A percentile compares a stretch with the other conserved stretches of the same genome.
Evolutionary conservation across 1,140 invertebrate genomes (phyloP).

Genomic region (Limonius californicus): DNA sequence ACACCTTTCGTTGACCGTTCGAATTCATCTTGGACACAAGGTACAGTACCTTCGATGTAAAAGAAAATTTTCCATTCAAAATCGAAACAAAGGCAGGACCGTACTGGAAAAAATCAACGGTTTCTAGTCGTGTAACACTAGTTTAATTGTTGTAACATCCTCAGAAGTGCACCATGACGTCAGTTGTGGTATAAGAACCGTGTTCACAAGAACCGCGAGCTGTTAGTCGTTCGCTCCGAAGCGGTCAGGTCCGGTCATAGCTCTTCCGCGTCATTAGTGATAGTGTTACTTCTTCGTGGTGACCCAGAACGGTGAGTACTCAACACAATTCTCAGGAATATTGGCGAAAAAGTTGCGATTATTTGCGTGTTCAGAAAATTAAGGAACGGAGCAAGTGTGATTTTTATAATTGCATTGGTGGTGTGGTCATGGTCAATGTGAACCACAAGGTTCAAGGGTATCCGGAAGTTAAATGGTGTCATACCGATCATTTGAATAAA

Average conservation of each 20-base stretch:
- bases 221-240: conserved; percentile 35
- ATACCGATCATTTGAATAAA: not conserved
- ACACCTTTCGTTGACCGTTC: too few species aligned
- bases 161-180: conserved; percentile 31
- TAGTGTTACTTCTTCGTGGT: conserved; percentile 4
- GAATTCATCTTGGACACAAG: too few species aligned
- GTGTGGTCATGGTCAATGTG: not conserved
- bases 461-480: too few species aligned
- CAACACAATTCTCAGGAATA: too few species aligned
- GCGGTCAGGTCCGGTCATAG: conserved; percentile 40
- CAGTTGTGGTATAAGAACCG: conserved; percentile 36
- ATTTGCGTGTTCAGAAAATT: too few species aligned
- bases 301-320: conserved; percentile 10
- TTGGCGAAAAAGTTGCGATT: too few species aligned
- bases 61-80: too few species aligned
- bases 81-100: not conserved
- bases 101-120: not conserved
- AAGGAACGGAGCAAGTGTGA: too few species aligned
- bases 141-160: not conserved
- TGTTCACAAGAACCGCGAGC: conserved; percentile 27
- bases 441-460: not conserved
- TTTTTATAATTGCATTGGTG: not conserved
- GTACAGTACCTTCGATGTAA: too few species aligned
- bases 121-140: not conserved
- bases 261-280: conserved; percentile 25